Base-by-base conservation (phyloP, 2,113 vertebrate species). In the Puffinus mauretanicus region DNA sequence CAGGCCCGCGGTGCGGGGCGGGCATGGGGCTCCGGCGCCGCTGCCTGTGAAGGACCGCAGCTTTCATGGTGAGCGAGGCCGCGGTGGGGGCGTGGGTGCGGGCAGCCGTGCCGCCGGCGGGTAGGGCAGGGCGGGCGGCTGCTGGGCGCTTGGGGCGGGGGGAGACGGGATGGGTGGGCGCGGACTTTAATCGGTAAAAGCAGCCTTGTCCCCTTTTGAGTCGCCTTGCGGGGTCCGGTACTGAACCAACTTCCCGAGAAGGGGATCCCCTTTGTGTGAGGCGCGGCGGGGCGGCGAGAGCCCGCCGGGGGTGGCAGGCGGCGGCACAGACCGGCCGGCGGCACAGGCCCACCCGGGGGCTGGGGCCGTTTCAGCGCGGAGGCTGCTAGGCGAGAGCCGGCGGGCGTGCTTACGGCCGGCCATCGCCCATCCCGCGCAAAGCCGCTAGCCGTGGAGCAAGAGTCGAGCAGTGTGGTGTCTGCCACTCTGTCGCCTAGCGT, bases 301-400 rank as follows among this genome's bases (percentile, higher is more conserved):
- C 58, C 51, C 16, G n/a, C 8, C 4, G 55, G 7, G 42, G 30
- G 40, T 10, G 57, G 16, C 11, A 10, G 55, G 82, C 61, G 57
- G 86, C 25, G 29, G 73, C 47, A 1, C 24, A 15, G 78, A 40
- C 11, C 38, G 66, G 51, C 38, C 34, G 44, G 69, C 14, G 6
- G 20, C 9, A 13, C 22, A 8, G 69, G 34, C 70, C 60, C 49
- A 11, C 22, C 58, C n/a, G 51, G 44, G 54, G 30, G 25, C 21
- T 52, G 0, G 60, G 67, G n/a, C n/a, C 8, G 13, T 3, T 16
- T 3, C 1, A 4, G 36, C 20, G 1, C 1, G 40, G 71, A 11
- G 49, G 42, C 54, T n/a, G 81, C 34, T 0, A 5, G 27, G 40
- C 6, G 84, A 10, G 30, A 38, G 2, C 19, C 65, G 47, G 1